Conservation (phyloP, 2,797 vertebrate genomes). For the Toxotes lorentzi region DNA sequence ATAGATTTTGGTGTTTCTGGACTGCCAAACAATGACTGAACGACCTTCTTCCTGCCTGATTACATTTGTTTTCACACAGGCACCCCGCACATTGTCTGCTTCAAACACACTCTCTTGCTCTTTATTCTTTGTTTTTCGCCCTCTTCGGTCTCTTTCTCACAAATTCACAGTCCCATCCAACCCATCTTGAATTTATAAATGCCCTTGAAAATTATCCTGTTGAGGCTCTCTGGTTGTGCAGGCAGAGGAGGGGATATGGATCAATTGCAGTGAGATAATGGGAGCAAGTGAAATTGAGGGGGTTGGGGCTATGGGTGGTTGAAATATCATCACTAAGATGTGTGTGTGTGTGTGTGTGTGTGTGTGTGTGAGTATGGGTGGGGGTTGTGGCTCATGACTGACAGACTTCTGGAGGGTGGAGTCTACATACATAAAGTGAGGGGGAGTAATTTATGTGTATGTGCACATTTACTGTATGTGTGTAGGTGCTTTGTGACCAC, state of each 20-base stretch:
- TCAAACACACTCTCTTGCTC: background rate
- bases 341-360: constrained; percentile 23
- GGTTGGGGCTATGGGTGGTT: constrained; percentile 59
- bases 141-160: constrained; percentile 12
- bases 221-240: constrained; percentile 59
- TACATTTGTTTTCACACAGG: constrained; percentile 24
- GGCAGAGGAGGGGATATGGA: constrained; percentile 63
- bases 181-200: constrained; percentile 72
- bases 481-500: background rate
- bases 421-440: constrained; percentile 32
- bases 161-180: constrained; percentile 45
- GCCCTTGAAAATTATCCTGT: constrained; percentile 80
- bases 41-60: background rate
- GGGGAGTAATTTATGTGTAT: constrained; percentile 23
- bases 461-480: constrained; percentile 10
- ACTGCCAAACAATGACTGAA: background rate
- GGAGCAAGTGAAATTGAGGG: constrained; percentile 68
- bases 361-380: background rate
- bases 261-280: constrained; percentile 82
- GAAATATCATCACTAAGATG: constrained; percentile 67
- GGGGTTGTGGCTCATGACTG: constrained; percentile 43
- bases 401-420: constrained; percentile 41
- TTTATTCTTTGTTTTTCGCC: constrained; percentile 3
- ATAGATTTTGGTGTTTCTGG: background rate
- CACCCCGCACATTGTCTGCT: background rate